Evolutionary conservation across 2,888 invertebrate species (phyloP).

Genomic region (Tetropium fuscum): DNA sequence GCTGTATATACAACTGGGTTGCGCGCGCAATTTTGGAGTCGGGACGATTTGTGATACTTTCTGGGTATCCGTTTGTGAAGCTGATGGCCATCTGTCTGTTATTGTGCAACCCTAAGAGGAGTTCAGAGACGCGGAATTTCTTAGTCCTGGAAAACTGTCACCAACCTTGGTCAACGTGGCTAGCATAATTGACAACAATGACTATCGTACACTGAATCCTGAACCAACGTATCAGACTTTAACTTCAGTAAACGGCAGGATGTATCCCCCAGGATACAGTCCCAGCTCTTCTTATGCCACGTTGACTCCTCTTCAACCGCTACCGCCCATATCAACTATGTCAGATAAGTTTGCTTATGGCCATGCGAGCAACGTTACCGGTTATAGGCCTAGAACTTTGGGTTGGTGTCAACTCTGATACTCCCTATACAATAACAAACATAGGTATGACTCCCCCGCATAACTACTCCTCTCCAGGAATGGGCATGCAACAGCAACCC

Average conservation of each 20-base stretch:
- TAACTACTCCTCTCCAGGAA: constrained; percentile 80
- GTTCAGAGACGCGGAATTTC: constrained; percentile 71
- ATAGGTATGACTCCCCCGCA: constrained; percentile 90
- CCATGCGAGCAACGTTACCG: constrained; percentile 76
- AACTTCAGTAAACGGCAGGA: constrained; percentile 88
- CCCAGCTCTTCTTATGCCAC: constrained; percentile 93
- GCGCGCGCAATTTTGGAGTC: too few species aligned
- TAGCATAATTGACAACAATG: constrained; percentile 80
- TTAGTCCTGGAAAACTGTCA: constrained; percentile 71
- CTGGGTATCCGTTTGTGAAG: too few species aligned
- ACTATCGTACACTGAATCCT: constrained; percentile 79
- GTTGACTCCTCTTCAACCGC: constrained; percentile 93
- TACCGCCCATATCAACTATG: constrained; percentile 98
- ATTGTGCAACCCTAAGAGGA: constrained; percentile 72
- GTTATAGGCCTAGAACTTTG: constrained; percentile 71
- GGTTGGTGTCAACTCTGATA: constrained; percentile 74
- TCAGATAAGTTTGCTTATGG: constrained; percentile 94
- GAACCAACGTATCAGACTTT: constrained; percentile 94
- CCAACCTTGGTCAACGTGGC: constrained; percentile 75
- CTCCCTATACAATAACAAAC: constrained; percentile 81
- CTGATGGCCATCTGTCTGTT: constrained; percentile 68
- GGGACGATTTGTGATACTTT: too few species aligned
- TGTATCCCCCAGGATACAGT: constrained; percentile 93
- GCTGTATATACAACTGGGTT: too few species aligned
- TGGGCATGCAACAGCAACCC: constrained; percentile 73